Conservation (phyloP, 2,113 vertebrate genomes). For the Anhinga anhinga region DNA sequence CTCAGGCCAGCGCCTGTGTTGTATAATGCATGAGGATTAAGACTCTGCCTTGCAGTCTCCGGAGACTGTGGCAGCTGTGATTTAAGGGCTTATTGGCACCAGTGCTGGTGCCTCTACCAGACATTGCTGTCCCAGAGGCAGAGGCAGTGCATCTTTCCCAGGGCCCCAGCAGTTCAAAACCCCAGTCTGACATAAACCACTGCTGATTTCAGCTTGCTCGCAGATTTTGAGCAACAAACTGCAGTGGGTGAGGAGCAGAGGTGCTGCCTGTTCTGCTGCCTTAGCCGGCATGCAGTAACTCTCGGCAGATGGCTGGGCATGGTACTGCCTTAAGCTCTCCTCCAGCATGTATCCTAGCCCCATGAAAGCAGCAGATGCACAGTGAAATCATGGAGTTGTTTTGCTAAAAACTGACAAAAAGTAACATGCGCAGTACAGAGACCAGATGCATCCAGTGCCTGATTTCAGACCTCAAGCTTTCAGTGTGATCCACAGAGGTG, state of each 20-base stretch:
- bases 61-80: not conserved
- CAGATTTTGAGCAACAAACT: not conserved
- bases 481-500: not conserved
- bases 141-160: not conserved
- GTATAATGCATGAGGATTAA: not conserved
- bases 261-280: not conserved
- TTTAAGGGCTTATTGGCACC: not conserved
- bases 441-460: not conserved
- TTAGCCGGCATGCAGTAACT: not conserved
- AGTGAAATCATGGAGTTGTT: not conserved
- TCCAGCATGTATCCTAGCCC: not conserved
- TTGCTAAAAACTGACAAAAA: not conserved
- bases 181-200: not conserved
- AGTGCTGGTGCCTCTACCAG: not conserved
- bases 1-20: fast-evolving
- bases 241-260: not conserved
- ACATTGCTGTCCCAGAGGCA: not conserved
- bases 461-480: not conserved
- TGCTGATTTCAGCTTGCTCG: not conserved
- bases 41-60: not conserved
- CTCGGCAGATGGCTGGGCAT: not conserved
- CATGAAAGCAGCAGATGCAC: not conserved
- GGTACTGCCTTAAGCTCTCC: not conserved
- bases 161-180: not conserved
- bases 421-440: not conserved